phyloP scores from a whole-genome alignment of 2,797 vertebrate species.

The Cossypha dichroa region DNA sequence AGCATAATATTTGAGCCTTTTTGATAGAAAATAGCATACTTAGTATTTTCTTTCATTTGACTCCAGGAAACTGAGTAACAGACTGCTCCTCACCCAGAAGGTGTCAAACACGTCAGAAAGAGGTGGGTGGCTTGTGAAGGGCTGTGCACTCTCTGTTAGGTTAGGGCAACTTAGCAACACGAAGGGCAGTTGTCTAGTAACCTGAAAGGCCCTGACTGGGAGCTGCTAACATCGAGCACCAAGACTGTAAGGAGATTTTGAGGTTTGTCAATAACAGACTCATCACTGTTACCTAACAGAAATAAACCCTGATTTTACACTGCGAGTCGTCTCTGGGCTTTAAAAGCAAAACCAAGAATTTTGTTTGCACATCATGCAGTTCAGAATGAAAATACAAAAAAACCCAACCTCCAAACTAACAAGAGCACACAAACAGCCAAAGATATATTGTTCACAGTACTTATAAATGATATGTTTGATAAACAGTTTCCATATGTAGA shows the following conservation, averaged over 20 bases:
- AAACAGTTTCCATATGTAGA: fast-evolving
- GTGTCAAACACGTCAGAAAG: not conserved
- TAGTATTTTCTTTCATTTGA: not conserved
- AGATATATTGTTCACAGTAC: not conserved
- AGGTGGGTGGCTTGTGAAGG: not conserved
- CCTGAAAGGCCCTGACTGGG: not conserved
- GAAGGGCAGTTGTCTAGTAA: not conserved
- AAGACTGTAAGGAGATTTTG: not conserved
- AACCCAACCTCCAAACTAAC: not conserved
- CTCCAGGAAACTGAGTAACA: not conserved
- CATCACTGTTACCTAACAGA: not conserved
- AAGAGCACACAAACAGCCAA: not conserved
- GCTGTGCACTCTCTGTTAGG: not conserved
- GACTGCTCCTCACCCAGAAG: not conserved
- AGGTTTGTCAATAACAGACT: not conserved
- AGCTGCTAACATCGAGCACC: fast-evolving
- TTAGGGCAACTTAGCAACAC: not conserved
- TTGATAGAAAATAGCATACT: not conserved
- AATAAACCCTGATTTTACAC: not conserved
- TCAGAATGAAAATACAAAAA: not conserved
- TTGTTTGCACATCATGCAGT: not conserved
- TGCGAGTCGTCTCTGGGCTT: not conserved
- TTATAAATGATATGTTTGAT: not conserved
- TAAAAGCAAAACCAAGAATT: not conserved
- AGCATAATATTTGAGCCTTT: not conserved